Evolutionary conservation across 1,140 invertebrate species (phyloP).

Genomic region (Frieseomelitta varia): DNA sequence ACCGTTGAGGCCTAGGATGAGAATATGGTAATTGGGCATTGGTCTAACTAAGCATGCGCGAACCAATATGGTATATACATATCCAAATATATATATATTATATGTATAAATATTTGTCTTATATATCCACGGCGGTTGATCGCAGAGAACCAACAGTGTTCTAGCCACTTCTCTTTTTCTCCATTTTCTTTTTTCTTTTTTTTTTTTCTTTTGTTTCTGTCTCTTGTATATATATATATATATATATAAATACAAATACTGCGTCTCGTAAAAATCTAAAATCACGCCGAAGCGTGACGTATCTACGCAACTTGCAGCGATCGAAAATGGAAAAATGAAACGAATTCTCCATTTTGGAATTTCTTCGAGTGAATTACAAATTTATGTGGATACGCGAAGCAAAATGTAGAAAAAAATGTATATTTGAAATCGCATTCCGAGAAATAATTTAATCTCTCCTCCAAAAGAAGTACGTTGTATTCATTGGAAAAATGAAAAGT

Average conservation of each 20-base stretch:
- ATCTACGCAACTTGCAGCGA: no score
- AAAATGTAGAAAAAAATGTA: neutral
- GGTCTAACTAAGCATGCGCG: slow-evolving; percentile 74
- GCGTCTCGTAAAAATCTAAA: neutral
- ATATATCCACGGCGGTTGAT: slow-evolving; percentile 63
- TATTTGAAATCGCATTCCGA: neutral
- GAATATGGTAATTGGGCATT: slow-evolving; percentile 91
- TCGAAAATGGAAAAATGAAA: no score
- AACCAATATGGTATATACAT: slow-evolving; percentile 48
- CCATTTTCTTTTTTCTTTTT: neutral
- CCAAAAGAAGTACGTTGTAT: neutral
- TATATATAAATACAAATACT: neutral
- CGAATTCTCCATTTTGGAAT: no score
- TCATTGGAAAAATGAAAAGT: neutral
- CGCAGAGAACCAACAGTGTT: slow-evolving; percentile 65
- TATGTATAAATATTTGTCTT: slow-evolving; percentile 42
- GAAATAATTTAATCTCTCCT: neutral
- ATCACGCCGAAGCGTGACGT: neutral
- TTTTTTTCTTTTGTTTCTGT: neutral
- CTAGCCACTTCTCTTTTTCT: neutral
- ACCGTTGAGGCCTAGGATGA: slow-evolving; percentile 93
- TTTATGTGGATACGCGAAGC: no score
- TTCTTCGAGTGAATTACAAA: no score
- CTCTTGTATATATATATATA: no score
- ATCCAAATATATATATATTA: slow-evolving; percentile 45